Base-by-base conservation (phyloP, 2,113 vertebrate genomes). In the Spermophilus dauricus region DNA sequence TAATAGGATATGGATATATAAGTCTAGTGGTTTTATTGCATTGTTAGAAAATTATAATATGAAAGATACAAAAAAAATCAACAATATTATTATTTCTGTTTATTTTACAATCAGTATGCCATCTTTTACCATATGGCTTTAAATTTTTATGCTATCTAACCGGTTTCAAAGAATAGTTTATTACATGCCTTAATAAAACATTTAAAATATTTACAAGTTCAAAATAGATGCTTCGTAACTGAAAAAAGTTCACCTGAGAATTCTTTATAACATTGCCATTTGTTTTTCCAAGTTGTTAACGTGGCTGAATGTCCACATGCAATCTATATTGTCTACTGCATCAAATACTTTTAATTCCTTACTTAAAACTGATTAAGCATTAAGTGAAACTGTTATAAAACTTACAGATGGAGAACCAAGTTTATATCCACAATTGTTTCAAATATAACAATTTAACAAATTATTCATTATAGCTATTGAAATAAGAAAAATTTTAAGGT, bases 1-100 rank as follows among this genome's bases (percentile, higher is more conserved):
- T 98, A 97, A 95, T 96, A 98, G 91, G 97, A 98, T 39, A 96
- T 58, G 78, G 42, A 83, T 94, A 95, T 86, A 91, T 73, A 94
- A 98, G 98, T 96, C 98, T 98, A 98, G 98, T 98, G 98, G 98
- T 98, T 98, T 99, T 99, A 98, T 99, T 99, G 98, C 69, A 98
- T 97, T 97, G 86, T 98, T 99, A 98, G 97, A 99, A 99, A 99
- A 98, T 97, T 98, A 96, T 97, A 98, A 98, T 99, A 98, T 96
- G 98, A 99, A 99, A 99, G 97, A 98, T 99, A 98, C 97, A 99
- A 98, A 97, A 97, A 97, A 96, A 98, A 98, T 98, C 98, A 98
- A 97, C 75, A 97, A 95, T 98, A 96, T 78, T 98, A 98, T 98
- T 98, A 98, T 96, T 95, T 86, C 28, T 96, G 70, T 96, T 95